Conservation (phyloP, 2,113 vertebrate genomes). For the Chionodraco myersi region DNA sequence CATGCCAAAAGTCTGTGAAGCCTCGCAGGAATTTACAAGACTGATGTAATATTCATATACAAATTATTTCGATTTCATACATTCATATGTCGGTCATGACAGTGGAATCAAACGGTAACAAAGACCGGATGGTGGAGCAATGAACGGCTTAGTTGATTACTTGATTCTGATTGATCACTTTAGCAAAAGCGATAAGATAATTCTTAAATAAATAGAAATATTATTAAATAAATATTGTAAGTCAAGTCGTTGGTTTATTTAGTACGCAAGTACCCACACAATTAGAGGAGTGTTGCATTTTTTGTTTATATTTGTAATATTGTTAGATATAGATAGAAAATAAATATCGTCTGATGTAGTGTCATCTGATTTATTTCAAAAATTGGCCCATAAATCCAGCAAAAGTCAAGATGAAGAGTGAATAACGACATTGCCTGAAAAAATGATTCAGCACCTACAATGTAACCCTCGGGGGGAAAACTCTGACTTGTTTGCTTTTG, state of each 20-base stretch:
- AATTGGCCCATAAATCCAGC: too few relatives aligned
- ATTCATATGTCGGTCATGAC: slow-evolving; percentile 38
- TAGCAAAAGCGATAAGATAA: too few relatives aligned
- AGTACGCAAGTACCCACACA: too few relatives aligned
- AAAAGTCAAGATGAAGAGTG: background rate
- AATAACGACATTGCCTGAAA: background rate
- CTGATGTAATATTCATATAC: slow-evolving; percentile 61
- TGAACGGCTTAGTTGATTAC: background rate
- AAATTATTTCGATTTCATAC: slow-evolving; percentile 41
- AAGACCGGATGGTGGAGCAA: slow-evolving; percentile 14
- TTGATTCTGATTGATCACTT: too few relatives aligned
- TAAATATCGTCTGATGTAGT: background rate
- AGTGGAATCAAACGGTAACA: slow-evolving; percentile 17
- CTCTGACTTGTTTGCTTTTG: too few relatives aligned
- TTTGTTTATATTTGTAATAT: too few relatives aligned
- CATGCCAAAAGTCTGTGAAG: slow-evolving; percentile 23
- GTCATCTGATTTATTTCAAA: too few relatives aligned
- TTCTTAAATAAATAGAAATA: too few relatives aligned
- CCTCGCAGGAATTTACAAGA: slow-evolving; percentile 65
- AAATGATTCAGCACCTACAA: background rate
- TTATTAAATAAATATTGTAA: too few relatives aligned
- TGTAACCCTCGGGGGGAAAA: background rate
- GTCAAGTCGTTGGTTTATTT: too few relatives aligned
- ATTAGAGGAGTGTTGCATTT: too few relatives aligned
- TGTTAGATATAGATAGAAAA: too few relatives aligned